Evolutionary conservation across 2,113 vertebrate species (phyloP), one percentile per base, ranked within the genome.

Genomic region (Rhea pennata): DNA sequence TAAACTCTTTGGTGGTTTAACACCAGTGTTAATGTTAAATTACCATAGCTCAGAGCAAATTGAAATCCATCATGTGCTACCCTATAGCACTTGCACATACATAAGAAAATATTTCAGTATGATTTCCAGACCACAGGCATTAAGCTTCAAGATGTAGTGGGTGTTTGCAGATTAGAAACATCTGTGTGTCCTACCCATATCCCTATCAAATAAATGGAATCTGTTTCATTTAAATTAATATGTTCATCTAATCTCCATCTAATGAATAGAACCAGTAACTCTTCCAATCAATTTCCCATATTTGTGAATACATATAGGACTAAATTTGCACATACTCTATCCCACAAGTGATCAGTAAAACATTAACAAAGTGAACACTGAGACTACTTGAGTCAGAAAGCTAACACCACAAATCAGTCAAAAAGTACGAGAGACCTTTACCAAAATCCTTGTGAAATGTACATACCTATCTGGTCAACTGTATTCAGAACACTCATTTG

Each of bases 11-110:
- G 15, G 54, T 3, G 4, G 22, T 83, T 93, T 39, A 79, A 69
- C 10, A 1, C 0, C 0, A 42, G 12, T 2, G 2, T n/a, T 84
- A 74, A 72, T 0, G 3, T 33, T 72, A 90, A 83, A 83, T 16
- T 44, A 83, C 5, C 1, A 0, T 78, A 48, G 17, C 16, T 58
- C 59, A 40, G 0, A 5, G 44, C 19, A 85, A 78, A 75, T 40
- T 61, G 81, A 90, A 87, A 87, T 92, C 46, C 26, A 33, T 14
- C 26, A 12, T 5, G 42, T 26, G 23, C 46, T 53, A 59, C 46
- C 31, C 27, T 56, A 17, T 2, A 74, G 10, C 15, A 46, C 20
- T 59, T 48, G 9, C 11, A 88, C 6, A 22, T 4, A 8, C 13
- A 1, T 29, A 40, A 54, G 15, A 83, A 93, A 87, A 83, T 20